Evolutionary conservation across 2,797 vertebrate genomes (phyloP).

Genomic region (Fistularia tabacaria): DNA sequence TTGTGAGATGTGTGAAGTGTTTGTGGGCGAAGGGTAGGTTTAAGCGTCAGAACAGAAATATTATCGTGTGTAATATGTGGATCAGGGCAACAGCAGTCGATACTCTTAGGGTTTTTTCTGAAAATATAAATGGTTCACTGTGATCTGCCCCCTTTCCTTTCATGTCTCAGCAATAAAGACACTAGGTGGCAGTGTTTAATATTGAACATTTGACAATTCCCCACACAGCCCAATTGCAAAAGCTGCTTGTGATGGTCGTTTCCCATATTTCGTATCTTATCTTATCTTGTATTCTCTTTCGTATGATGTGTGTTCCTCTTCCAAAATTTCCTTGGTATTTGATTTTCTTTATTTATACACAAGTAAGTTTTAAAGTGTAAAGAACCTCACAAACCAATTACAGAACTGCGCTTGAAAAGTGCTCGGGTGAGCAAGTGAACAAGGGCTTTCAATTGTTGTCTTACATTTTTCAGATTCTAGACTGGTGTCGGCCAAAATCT

Average conservation of each 20-base stretch:
- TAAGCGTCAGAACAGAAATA: conserved; percentile 2
- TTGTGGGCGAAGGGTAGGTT: conserved; percentile 4
- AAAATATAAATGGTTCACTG: not conserved
- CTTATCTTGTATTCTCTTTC: conserved; percentile 22
- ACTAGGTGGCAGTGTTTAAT: conserved; percentile 69
- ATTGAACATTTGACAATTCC: conserved; percentile 24
- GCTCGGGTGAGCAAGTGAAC: conserved; percentile 34
- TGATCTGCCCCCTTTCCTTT: not conserved
- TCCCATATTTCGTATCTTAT: conserved; percentile 31
- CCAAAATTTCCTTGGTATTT: conserved; percentile 24
- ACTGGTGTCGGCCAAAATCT: conserved; percentile 54
- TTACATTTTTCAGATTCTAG: conserved; percentile 53
- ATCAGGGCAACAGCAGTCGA: conserved; percentile 4
- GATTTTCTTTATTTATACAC: not conserved
- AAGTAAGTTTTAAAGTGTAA: not conserved
- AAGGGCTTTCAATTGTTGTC: conserved; percentile 50
- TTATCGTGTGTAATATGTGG: conserved; percentile 2
- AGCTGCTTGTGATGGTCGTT: conserved; percentile 17
- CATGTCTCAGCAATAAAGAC: conserved; percentile 19
- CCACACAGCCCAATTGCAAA: conserved; percentile 12
- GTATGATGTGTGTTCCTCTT: conserved; percentile 1
- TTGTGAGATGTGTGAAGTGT: conserved; percentile 1
- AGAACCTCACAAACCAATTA: too few relatives aligned
- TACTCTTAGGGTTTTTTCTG: conserved; percentile 5
- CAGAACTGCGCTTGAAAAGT: conserved; percentile 15